phyloP scores from a whole-genome alignment of 2,797 vertebrate species.

The Varecia variegata region DNA sequence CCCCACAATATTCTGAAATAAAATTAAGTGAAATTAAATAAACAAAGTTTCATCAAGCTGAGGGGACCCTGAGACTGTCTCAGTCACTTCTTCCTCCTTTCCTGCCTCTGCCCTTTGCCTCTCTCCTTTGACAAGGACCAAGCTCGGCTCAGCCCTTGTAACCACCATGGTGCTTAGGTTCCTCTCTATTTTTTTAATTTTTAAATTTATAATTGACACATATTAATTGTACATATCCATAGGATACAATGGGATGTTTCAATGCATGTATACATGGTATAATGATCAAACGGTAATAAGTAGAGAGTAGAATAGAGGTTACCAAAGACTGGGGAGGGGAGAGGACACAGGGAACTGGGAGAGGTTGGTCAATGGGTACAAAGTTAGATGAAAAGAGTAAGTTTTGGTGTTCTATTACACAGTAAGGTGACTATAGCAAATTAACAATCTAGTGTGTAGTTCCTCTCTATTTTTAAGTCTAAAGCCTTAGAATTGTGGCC shows the following conservation, averaged over 20 bases:
- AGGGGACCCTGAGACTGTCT: not conserved
- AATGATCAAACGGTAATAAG: not conserved
- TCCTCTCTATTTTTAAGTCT: not conserved
- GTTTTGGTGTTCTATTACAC: not conserved
- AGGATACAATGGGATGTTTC: not conserved
- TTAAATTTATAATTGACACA: not conserved
- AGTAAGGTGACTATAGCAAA: not conserved
- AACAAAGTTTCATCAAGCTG: not conserved
- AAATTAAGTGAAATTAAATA: too few species aligned
- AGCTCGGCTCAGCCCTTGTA: not conserved
- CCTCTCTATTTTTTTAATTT: not conserved
- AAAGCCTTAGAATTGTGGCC: not conserved
- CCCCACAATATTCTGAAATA: too few species aligned
- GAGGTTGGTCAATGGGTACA: not conserved
- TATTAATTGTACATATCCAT: not conserved
- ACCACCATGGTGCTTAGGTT: not conserved
- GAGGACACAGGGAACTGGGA: not conserved
- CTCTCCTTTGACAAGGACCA: not conserved
- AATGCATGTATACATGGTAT: not conserved
- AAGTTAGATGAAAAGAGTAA: not conserved
- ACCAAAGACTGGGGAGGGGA: not conserved
- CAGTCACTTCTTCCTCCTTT: not conserved
- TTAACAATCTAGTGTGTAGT: not conserved
- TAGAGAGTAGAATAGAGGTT: not conserved
- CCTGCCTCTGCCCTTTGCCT: not conserved